Conservation (phyloP, 2,888 invertebrate species). For the Cordilura impudica region DNA sequence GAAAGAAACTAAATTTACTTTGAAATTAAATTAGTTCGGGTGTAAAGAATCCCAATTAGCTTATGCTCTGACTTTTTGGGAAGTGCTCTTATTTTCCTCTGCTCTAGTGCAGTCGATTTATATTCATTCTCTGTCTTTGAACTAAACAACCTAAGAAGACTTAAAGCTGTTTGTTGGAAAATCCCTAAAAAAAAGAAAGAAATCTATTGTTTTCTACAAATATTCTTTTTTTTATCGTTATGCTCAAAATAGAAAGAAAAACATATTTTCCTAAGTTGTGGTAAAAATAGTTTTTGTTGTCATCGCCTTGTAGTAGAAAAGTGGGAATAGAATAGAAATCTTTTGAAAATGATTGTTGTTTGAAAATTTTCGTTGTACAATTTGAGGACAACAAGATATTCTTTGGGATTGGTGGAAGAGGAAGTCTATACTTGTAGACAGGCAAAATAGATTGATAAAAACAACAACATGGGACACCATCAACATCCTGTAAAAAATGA, state of each 20-base stretch:
- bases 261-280: constrained; percentile 1
- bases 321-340: background rate
- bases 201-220: constrained; percentile 39
- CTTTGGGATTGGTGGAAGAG: constrained; percentile 7
- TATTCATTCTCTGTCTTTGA: constrained; percentile 47
- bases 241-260: constrained; percentile 6
- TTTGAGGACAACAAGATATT: constrained; percentile 40
- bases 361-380: constrained; percentile 21
- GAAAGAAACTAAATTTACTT: no score
- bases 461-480: constrained; percentile 7
- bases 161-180: constrained; percentile 42
- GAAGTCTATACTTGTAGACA: constrained; percentile 27
- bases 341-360: constrained; percentile 26
- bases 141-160: constrained; percentile 35
- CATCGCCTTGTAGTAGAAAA: background rate
- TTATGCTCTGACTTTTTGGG: no score
- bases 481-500: constrained; percentile 38
- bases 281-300: constrained; percentile 23
- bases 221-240: constrained; percentile 54
- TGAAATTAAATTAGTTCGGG: no score
- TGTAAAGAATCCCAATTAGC: no score
- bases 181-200: constrained; percentile 12
- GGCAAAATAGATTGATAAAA: constrained; percentile 25
- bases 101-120: constrained; percentile 52
- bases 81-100: background rate